Evolutionary conservation across 2,113 vertebrate genomes (phyloP).

Genomic region (Sceloporus tristichus): DNA sequence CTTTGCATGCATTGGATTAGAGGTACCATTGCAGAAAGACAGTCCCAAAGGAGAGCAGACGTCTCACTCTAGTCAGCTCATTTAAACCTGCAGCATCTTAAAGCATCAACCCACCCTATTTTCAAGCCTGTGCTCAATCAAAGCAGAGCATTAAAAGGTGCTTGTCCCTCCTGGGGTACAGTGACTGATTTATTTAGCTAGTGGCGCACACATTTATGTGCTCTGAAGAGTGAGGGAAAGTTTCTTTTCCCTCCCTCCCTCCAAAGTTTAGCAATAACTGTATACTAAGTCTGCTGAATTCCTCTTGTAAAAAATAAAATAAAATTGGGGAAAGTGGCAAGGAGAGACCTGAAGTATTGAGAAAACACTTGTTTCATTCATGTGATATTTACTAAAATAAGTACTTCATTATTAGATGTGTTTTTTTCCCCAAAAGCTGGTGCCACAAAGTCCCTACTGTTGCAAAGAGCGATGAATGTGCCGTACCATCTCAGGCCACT

Average conservation of each 20-base stretch:
- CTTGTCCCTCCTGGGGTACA: accelerated
- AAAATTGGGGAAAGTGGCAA: slow-evolving; percentile 57
- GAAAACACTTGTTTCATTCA: slow-evolving; percentile 76
- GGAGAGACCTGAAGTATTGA: slow-evolving; percentile 60
- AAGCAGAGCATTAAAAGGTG: accelerated
- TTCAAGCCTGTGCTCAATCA: accelerated
- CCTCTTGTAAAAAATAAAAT: slow-evolving; percentile 55
- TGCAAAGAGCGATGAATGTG: background rate
- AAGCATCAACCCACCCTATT: background rate
- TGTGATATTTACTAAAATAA: slow-evolving; percentile 74
- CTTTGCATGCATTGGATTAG: background rate
- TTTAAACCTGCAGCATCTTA: background rate
- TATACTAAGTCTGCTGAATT: slow-evolving; percentile 47
- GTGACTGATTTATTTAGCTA: slow-evolving; percentile 26
- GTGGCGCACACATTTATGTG: slow-evolving; percentile 5
- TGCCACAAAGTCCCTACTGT: slow-evolving; percentile 69
- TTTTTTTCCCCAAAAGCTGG: slow-evolving; percentile 41
- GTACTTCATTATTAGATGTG: slow-evolving; percentile 70
- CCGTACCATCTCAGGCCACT: slow-evolving; percentile 25
- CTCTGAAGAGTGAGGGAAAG: accelerated
- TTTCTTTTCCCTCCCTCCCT: background rate
- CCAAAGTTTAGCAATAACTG: background rate
- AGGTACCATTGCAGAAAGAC: background rate
- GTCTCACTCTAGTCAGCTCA: background rate
- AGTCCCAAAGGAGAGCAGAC: background rate